Percentiles rank a stretch among this genome's conserved stretches.
These are phyloP conservation scores for Chaetodon trifascialis DNA, from an alignment of 2,113 vertebrate genomes.

Conservation along the genomic window DNA sequence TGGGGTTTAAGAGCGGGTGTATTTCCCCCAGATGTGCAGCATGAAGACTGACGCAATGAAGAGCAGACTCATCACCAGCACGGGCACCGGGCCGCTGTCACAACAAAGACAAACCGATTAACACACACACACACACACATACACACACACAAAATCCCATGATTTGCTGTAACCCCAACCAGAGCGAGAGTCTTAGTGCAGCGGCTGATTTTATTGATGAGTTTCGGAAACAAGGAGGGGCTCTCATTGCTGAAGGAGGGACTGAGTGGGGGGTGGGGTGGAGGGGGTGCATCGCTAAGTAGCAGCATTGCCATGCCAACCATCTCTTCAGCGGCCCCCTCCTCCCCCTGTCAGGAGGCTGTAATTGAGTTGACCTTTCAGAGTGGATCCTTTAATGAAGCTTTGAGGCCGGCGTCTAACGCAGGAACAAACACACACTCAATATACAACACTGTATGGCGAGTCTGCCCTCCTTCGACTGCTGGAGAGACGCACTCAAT, in stretches of 20 bases:
- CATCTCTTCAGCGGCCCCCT: slow-evolving; percentile 62
- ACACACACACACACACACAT: slow-evolving; percentile 26
- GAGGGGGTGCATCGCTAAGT: slow-evolving; percentile 74
- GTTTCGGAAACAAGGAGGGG: slow-evolving; percentile 73
- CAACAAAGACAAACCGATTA: slow-evolving; percentile 59
- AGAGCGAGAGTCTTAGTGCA: slow-evolving; percentile 27
- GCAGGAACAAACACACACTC: slow-evolving; percentile 81
- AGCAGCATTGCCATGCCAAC: slow-evolving; percentile 84
- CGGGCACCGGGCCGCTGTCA: slow-evolving; percentile 96
- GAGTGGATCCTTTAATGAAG: slow-evolving; percentile 87
- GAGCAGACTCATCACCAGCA: slow-evolving; percentile 99
- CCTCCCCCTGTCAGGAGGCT: slow-evolving; percentile 80
- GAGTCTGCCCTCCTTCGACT: slow-evolving; percentile 72
- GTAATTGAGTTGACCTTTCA: slow-evolving; percentile 90
- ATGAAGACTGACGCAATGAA: slow-evolving; percentile 99
- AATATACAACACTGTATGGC: slow-evolving; percentile 77
- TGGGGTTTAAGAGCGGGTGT: slow-evolving; percentile 93
- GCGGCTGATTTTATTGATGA: slow-evolving; percentile 76
- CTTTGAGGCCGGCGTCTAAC: slow-evolving; percentile 77
- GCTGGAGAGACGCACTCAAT: slow-evolving; percentile 74
- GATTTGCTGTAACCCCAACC: slow-evolving; percentile 40
- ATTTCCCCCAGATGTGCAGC: slow-evolving; percentile 99
- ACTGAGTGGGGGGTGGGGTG: slow-evolving; percentile 31
- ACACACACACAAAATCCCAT: slow-evolving; percentile 33
- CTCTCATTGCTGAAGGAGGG: slow-evolving; percentile 73